These are phyloP conservation scores for Tamandua tetradactyla DNA, from an alignment of 2,797 vertebrate species.

Conservation along the genomic window DNA sequence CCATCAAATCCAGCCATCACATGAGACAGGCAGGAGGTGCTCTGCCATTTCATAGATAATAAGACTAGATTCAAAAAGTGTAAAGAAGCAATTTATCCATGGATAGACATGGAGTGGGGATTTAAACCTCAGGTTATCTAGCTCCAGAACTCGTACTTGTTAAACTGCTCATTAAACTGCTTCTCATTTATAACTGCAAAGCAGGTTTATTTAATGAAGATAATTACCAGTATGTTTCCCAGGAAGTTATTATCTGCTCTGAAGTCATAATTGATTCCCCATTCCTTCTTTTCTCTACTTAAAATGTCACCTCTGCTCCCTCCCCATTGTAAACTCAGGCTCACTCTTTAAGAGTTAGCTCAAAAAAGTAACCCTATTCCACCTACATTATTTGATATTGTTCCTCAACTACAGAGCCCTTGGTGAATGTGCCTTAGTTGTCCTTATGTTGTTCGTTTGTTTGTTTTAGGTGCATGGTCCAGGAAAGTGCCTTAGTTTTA, in stretches of 20 bases:
- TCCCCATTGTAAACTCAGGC: neutral
- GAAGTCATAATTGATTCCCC: neutral
- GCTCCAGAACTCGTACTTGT: neutral
- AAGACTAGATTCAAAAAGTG: neutral
- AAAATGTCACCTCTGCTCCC: neutral
- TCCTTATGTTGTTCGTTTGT: no score
- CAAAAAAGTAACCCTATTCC: neutral
- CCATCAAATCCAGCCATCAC: neutral
- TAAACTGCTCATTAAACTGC: neutral
- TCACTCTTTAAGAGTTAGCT: neutral
- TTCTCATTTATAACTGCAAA: neutral
- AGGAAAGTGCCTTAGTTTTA: constrained; percentile 1
- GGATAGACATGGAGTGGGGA: neutral
- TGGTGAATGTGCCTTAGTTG: neutral
- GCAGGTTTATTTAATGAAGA: neutral
- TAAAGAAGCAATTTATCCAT: neutral
- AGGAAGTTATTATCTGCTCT: neutral
- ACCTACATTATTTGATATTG: neutral
- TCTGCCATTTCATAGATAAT: neutral
- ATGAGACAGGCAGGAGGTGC: neutral
- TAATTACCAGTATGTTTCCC: neutral
- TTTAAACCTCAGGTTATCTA: neutral
- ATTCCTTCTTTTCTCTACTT: neutral
- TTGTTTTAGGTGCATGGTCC: no score
- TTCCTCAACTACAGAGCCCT: neutral